Evolutionary conservation across 2,888 invertebrate genomes (phyloP).

Genomic region (Anoplius nigerrimus): DNA sequence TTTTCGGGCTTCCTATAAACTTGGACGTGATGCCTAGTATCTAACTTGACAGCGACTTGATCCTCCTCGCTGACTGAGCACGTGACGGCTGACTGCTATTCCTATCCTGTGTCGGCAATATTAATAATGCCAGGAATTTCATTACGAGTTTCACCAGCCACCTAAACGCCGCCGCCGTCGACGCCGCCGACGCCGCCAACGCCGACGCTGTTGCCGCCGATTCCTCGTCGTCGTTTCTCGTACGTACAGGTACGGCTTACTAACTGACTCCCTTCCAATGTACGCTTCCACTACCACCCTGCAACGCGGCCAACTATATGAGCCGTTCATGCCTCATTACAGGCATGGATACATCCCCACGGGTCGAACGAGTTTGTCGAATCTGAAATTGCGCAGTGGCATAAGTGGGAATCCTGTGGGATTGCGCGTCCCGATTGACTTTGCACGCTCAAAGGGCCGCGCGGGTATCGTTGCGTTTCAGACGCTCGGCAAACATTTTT

Average conservation of each 20-base stretch:
- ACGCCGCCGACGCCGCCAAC: too few relatives aligned
- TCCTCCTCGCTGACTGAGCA: constrained; percentile 48
- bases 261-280: too few relatives aligned
- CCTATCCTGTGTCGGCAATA: constrained; percentile 61
- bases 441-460: constrained; percentile 23
- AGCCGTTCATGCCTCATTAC: constrained; percentile 35
- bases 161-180: constrained; percentile 50
- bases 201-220: too few relatives aligned
- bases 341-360: constrained; percentile 34
- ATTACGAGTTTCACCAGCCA: constrained; percentile 64
- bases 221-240: constrained; percentile 32
- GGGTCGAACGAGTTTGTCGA: constrained; percentile 47
- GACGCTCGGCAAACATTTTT: background rate
- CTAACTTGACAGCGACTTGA: constrained; percentile 57
- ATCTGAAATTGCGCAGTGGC: constrained; percentile 46
- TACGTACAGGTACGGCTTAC: constrained; percentile 28
- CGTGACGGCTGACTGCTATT: constrained; percentile 59
- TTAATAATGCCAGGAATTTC: constrained; percentile 71
- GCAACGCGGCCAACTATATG: background rate
- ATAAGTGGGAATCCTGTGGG: constrained; percentile 43
- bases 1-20: constrained; percentile 38
- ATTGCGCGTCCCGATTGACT: constrained; percentile 33
- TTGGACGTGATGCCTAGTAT: constrained; percentile 49
- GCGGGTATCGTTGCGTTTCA: background rate
- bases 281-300: background rate